phyloP scores from a whole-genome alignment of 2,797 vertebrate species.

The Champsocephalus esox region DNA sequence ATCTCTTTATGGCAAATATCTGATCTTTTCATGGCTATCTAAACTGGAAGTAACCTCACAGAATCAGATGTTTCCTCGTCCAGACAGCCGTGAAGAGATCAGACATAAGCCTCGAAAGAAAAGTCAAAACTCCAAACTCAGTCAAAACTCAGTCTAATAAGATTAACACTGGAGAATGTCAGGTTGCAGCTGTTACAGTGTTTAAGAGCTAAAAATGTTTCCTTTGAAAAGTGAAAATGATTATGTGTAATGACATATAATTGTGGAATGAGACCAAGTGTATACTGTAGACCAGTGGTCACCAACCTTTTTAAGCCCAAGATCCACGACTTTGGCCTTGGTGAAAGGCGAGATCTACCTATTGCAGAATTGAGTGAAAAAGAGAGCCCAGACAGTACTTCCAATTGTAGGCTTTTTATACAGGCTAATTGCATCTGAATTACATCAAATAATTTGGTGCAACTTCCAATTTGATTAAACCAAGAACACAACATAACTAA shows the following conservation, averaged over 20 bases:
- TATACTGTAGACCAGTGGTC: background rate
- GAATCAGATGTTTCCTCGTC: background rate
- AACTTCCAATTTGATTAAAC: no score
- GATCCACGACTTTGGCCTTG: no score
- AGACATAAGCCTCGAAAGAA: conserved; percentile 23
- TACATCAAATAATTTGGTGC: no score
- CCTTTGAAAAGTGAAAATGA: conserved; percentile 1
- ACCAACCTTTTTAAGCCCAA: no score
- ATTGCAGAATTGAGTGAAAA: no score
- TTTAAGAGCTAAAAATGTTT: background rate
- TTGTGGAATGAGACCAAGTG: background rate
- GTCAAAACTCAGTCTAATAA: conserved; percentile 28
- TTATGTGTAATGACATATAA: background rate
- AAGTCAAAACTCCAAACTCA: conserved; percentile 3
- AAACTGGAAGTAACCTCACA: background rate
- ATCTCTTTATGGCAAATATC: conserved; percentile 14
- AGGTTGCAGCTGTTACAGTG: background rate
- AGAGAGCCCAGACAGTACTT: no score
- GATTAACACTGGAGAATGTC: conserved; percentile 7
- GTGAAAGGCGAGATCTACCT: no score
- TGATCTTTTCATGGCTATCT: conserved; percentile 48
- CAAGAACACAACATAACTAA: no score
- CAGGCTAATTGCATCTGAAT: no score
- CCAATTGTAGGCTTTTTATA: no score
- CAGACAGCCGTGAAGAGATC: conserved; percentile 54